Base-by-base conservation (phyloP, 30 jellyfish, hydroid and myxozoan genomes). In the Turritopsis dohrnii region DNA sequence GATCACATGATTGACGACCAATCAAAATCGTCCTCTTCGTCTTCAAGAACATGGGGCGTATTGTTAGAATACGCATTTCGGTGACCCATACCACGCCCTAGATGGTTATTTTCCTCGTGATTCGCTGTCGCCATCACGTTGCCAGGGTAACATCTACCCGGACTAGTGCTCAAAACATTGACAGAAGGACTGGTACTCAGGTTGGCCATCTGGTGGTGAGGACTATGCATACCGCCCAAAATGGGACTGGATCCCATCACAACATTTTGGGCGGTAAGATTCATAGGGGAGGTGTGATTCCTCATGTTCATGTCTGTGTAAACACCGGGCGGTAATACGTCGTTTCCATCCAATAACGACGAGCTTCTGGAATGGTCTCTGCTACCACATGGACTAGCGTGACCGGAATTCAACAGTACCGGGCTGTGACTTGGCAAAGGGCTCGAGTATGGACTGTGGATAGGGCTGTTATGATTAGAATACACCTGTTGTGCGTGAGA, bases 21-120 rank as follows among this genome's bases (percentile, higher is more conserved):
- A 79, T 91, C 96, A 76, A 91, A 91, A 53, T 87, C 96, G 69
- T 91, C 97, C 18, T 91, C 97, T 30, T 87, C 95, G 29, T 90
- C 97, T 8, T 91, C 94, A 26, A 76, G n/a, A 29, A 83, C 72
- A 16, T 85, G 84, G 23, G 17, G 54, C 7, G 31, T 31, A 26
- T 52, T 72, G 52, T 72, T 17, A 1, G 81, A 19, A 52, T 41
- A 41, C 5, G 60, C 9, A 13, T 13, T 41, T 41, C 60, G 60
- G 13, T 83, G 96, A 53, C 82, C 9, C 28, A 21, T 69, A 69
- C 4, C 30, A 17, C 16, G 77, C 7, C 30, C 9, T 17, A n/a
- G n/a, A n/a, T 69, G 77, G 28, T 69, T 22, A 17, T 26, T 22
- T 17, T 69, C 13, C 13, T 41, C 60, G 9, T 41, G 9, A 41